These are phyloP conservation scores for Drosophila virilis DNA, from an alignment of 1,140 invertebrate genomes.

Conservation along the genomic window DNA sequence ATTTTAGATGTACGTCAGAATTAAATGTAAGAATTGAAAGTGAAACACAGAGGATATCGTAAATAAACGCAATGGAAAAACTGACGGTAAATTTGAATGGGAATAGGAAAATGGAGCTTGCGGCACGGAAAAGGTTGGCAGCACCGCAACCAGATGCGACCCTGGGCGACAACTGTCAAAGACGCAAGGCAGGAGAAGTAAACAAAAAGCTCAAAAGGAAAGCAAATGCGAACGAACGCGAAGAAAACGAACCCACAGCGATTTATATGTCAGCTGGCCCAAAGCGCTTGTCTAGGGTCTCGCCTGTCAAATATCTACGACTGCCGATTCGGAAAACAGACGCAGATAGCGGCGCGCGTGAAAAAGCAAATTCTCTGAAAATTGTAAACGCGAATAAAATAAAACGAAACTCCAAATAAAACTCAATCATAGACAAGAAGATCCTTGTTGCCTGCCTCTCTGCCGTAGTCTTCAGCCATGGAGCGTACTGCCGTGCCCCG, in stretches of 20 bases:
- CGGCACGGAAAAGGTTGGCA: slow-evolving; percentile 38
- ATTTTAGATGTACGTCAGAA: slow-evolving; percentile 79
- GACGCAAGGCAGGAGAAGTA: not conserved
- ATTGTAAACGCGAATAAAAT: slow-evolving; percentile 9
- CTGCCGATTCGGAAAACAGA: slow-evolving; percentile 30
- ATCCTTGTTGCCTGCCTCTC: not conserved
- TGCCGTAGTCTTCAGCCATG: slow-evolving; percentile 28
- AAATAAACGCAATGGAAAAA: slow-evolving; percentile 52
- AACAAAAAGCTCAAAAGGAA: slow-evolving; percentile 21
- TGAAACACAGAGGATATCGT: slow-evolving; percentile 37
- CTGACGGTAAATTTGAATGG: slow-evolving; percentile 27
- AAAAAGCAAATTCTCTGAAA: slow-evolving; percentile 29
- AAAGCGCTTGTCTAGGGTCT: slow-evolving; percentile 21
- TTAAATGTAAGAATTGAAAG: slow-evolving; percentile 70
- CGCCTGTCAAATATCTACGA: slow-evolving; percentile 45
- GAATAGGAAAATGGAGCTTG: not conserved
- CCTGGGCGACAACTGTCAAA: slow-evolving; percentile 39
- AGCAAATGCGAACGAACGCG: slow-evolving; percentile 44
- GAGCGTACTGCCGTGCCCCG: slow-evolving; percentile 57
- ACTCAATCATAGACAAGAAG: not conserved
- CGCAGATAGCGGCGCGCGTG: slow-evolving; percentile 31
- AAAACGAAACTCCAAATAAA: slow-evolving; percentile 26
- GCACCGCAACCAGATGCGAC: slow-evolving; percentile 28
- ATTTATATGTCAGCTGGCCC: slow-evolving; percentile 67
- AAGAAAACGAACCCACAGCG: slow-evolving; percentile 57